Evolutionary conservation across 2,113 vertebrate species (phyloP), one percentile per base, ranked within the genome.

Genomic region (Paracanthobrama guichenoti): DNA sequence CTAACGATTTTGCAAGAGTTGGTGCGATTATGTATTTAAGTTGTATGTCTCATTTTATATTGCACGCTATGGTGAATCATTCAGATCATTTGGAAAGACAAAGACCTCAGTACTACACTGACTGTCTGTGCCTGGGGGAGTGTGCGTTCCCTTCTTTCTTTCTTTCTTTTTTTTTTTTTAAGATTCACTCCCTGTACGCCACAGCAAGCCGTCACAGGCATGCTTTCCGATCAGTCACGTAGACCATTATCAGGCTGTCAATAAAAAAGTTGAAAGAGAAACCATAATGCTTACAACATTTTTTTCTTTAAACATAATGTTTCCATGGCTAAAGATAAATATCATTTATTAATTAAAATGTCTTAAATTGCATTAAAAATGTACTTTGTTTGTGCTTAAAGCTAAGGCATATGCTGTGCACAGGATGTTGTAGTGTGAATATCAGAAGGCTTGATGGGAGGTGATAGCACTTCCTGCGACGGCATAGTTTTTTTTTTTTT

Each of bases 401-500:
- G 11, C 69, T 11, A 72, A 46, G 13, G 11, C 69, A 11, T 79
- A 3, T 28, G 24, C 13, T 9, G 31, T 16, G 6, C 13, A 79
- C 57, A 46, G 77, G n/a, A 79, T 62, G n/a, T 62, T 79, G 14
- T 12, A 46, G 77, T 14, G 60, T 80, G 44, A 80, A 53, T n/a
- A 80, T 20, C 79, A 79, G 57, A 80, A 66, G 20, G 18, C 62
- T 50, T 67, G 42, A 67, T 9, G 42, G 60, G 44, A 67, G 60
- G 16, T 80, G 42, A 50, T 20, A 31, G 60, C 3, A 80, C 26
- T 67, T 80, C 79, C 60, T 80, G 79, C 22, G 5, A 44, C 77
- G 28, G 42, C 24, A 53, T 20, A 10, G 50, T 80, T 55, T 80
- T 59, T 80, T 80, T 55, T 80, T 59, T 80, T 80, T 80, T 5